Evolutionary conservation across 2,797 vertebrate species (phyloP).

Genomic region (Pseudochaenichthys georgianus): DNA sequence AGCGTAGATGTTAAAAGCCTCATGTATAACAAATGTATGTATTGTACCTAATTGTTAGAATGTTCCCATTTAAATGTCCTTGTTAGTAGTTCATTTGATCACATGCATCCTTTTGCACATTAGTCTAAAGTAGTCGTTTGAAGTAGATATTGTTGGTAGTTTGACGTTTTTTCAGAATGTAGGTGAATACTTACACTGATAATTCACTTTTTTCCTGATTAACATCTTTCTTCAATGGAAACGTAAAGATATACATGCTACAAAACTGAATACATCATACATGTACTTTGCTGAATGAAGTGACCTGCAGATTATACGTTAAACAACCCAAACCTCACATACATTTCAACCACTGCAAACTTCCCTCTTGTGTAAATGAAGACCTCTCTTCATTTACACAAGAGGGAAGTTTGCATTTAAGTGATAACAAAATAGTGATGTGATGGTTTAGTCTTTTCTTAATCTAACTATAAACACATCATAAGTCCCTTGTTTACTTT

Average conservation of each 20-base stretch:
- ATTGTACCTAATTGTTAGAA: background rate
- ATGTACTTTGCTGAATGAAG: background rate
- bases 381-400: slow-evolving; percentile 11
- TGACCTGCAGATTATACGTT: slow-evolving; percentile 6
- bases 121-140: too few species aligned
- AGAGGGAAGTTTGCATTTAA: background rate
- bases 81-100: background rate
- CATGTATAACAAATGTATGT: background rate
- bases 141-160: background rate
- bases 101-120: background rate
- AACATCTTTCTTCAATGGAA: background rate
- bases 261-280: background rate
- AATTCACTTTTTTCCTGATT: background rate
- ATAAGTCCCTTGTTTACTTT: slow-evolving; percentile 10
- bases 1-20: background rate
- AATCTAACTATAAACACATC: background rate
- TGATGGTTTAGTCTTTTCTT: background rate
- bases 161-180: background rate
- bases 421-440: background rate
- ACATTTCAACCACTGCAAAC: slow-evolving; percentile 25
- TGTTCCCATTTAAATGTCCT: background rate
- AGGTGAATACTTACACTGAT: background rate
- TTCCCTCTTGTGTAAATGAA: too few species aligned
- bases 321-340: background rate
- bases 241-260: background rate